Evolutionary conservation across 2,888 invertebrate species (phyloP), one percentile per base, ranked within the genome.

Genomic region (Ormyrus thymus): DNA sequence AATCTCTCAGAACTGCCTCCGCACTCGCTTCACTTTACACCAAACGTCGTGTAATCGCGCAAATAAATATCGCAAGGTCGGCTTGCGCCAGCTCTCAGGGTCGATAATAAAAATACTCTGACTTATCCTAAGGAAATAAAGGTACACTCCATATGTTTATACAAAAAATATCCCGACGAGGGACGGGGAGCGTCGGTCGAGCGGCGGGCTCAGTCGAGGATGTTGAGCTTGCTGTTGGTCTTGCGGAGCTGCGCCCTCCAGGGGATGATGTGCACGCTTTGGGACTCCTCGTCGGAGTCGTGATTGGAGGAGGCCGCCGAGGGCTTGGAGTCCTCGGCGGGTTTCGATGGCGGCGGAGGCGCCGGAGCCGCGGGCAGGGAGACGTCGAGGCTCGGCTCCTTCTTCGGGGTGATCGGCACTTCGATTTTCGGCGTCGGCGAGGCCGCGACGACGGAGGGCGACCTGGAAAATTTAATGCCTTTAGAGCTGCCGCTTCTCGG

Each of bases 191-290:
- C 51, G 13, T n/a, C 7, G 4, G 10, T 7, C 7, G 6, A 55
- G 62, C 29, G 3, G 29, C 29, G n/a, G n/a, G 2, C 29, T 87
- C 83, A 93, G 89, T 95, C 96, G 86, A 96, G 92, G 84, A 97
- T 92, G 90, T 95, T 96, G 81, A 97, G 92, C 88, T 95, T 96
- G 92, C 97, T 97, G 90, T 97, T 97, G 13, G 97, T 97, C 91
- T 97, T 97, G 87, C 97, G 93, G 66, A 97, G 91, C 86, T 97
- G 96, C 50, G 97, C 96, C 86, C 97, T 92, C 97, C 97, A 97
- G 0, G 97, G 97, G 81, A 97, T 97, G 72, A 96, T 96, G 86
- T 93, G 94, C 51, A 93, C 92, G 78, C 91, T 92, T 81, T 93
- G 94, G 29, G 29, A 1, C 58, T 93, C 92, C 75, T 92, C 92